Base-by-base conservation (phyloP, 2,113 vertebrate species). In the Lamprologus speciosus region DNA sequence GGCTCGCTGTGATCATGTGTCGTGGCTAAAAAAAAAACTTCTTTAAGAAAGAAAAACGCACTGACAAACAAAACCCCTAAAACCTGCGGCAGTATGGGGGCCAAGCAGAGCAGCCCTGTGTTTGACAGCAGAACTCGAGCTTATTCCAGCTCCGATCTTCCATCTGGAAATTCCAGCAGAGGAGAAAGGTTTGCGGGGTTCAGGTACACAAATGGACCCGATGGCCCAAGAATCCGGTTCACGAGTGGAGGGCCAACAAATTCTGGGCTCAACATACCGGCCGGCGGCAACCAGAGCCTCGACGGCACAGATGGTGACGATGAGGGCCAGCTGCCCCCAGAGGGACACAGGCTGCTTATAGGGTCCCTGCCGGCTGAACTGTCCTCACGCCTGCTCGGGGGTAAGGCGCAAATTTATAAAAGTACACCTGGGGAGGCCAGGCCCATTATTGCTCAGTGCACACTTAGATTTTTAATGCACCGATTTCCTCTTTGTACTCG, bases 361-460 rank as follows among this genome's bases (percentile, higher is more conserved):
- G 98, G 98, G 54, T 99, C 98, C 4, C 93, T 99, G 37, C 98
- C 98, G 6, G 96, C 97, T 12, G 98, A 98, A 94, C 97, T 99
- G 84, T 98, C 98, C 26, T 97, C 98, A 88, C 98, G 97, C 95
- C 94, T 98, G 94, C 97, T 99, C 83, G 97, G 97, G 97, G 98
- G 98, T 99, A 97, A 97, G 96, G 84, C 3, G 8, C 26, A 68
- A 5, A 82, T 28, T 26, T 17, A 33, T 1, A 86, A 17, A 58
- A 55, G 78, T 55, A 83, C 75, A 68, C 31, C 54, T 57, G 75
- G 7, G 68, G 14, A 33, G 3, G 35, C 3, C 35, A 7, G 55
- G 31, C 5, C 37, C 13, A 73, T 28, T n/a, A 60, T 26, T 51
- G n/a, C 21, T 42, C 10, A 55, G 3, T 11, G 4, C 50, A 28